These are phyloP conservation scores for Chitala chitala DNA, from an alignment of 2,113 vertebrate genomes.

Conservation along the genomic window DNA sequence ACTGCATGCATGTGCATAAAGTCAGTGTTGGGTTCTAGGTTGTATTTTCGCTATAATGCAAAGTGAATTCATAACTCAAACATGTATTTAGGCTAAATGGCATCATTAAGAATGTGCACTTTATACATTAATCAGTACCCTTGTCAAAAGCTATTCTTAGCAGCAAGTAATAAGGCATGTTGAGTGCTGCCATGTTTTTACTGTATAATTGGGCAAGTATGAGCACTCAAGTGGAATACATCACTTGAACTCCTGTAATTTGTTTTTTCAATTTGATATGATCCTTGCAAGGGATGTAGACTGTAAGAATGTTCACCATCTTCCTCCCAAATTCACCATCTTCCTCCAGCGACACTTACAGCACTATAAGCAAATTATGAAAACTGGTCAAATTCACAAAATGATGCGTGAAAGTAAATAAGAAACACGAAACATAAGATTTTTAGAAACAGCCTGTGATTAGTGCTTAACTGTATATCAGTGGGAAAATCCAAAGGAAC, in stretches of 20 bases:
- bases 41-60: neutral
- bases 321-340: neutral
- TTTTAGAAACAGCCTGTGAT: no score
- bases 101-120: neutral
- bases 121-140: constrained; percentile 4
- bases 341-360: constrained; percentile 3
- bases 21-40: no score
- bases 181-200: no score
- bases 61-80: neutral
- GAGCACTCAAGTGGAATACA: constrained; percentile 4
- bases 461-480: no score
- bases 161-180: neutral
- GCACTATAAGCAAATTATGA: neutral
- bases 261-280: constrained; percentile 1
- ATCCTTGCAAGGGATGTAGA: neutral
- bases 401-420: no score
- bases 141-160: constrained; percentile 1
- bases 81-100: neutral
- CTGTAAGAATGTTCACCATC: neutral
- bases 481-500: no score
- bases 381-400: no score
- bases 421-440: no score
- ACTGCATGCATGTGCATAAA: neutral
- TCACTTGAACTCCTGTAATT: constrained; percentile 7
- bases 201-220: constrained; percentile 8